A percentile compares a stretch with the other conserved stretches of the same genome.
These are phyloP conservation scores for Prionailurus viverrinus DNA, from an alignment of 2,113 vertebrate species.

Conservation along the genomic window DNA sequence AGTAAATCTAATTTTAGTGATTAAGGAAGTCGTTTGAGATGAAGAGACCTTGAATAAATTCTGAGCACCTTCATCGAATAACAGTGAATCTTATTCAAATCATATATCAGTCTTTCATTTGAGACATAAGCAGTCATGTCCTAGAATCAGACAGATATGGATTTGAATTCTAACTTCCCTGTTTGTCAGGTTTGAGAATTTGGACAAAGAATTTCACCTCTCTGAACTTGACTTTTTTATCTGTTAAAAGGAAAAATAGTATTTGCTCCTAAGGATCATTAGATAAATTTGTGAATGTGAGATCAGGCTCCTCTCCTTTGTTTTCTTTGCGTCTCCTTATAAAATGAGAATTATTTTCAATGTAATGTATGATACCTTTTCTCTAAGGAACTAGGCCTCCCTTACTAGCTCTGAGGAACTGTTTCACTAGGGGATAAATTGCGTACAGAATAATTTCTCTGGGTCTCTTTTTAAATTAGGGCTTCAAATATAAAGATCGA, in stretches of 20 bases:
- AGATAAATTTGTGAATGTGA: slow-evolving; percentile 27
- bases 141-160: background rate
- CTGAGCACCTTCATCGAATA: slow-evolving; percentile 15
- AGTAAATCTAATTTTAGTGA: slow-evolving; percentile 45
- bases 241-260: background rate
- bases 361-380: background rate
- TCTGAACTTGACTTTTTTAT: background rate
- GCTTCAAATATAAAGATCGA: slow-evolving; percentile 15
- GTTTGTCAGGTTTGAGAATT: background rate
- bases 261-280: background rate
- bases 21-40: background rate
- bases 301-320: background rate
- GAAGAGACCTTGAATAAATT: slow-evolving; percentile 44
- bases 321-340: slow-evolving; percentile 25
- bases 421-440: background rate
- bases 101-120: background rate
- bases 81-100: background rate
- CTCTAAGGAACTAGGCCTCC: background rate
- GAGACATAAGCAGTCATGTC: background rate
- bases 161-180: background rate
- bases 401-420: slow-evolving; percentile 27
- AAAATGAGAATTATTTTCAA: slow-evolving; percentile 50
- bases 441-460: background rate
- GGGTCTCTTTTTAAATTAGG: background rate
- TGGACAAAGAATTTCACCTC: background rate